phyloP scores from a whole-genome alignment of 2,888 invertebrate genomes.

The Chromoteleia sp. region DNA sequence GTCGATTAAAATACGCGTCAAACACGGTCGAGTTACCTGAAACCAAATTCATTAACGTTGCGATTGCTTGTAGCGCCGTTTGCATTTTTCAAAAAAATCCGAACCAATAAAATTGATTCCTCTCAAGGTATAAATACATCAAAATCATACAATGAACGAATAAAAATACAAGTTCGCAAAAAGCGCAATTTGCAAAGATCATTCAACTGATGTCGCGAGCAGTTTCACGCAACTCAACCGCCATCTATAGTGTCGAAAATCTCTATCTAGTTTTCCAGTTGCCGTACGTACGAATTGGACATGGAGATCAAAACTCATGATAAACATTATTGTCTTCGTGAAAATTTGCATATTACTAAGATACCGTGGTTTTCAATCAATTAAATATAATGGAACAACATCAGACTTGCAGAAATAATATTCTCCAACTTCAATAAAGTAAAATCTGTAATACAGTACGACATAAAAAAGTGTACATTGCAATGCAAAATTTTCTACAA shows the following conservation, averaged over 20 bases:
- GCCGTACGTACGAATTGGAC: slow-evolving; percentile 9
- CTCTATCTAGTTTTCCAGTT: slow-evolving; percentile 58
- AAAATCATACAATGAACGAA: neutral
- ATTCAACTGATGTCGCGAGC: neutral
- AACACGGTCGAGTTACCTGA: neutral
- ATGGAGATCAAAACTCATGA: neutral
- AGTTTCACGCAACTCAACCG: slow-evolving; percentile 29
- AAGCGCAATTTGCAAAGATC: neutral
- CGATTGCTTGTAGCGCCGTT: neutral
- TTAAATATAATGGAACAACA: neutral
- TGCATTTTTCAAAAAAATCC: too few species aligned
- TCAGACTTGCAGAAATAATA: neutral
- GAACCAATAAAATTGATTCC: neutral
- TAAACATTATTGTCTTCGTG: neutral
- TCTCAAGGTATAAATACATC: neutral
- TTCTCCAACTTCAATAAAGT: neutral
- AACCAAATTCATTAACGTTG: neutral
- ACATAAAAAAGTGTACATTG: neutral
- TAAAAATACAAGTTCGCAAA: neutral
- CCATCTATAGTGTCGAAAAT: slow-evolving; percentile 52
- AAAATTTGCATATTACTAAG: neutral
- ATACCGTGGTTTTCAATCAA: neutral
- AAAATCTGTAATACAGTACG: neutral
- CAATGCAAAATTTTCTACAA: neutral
- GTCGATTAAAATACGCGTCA: slow-evolving; percentile 34